Percentiles rank a stretch among this genome's conserved stretches.
phyloP scores from a whole-genome alignment of 2,888 invertebrate species.

The Calephelis perditalis region DNA sequence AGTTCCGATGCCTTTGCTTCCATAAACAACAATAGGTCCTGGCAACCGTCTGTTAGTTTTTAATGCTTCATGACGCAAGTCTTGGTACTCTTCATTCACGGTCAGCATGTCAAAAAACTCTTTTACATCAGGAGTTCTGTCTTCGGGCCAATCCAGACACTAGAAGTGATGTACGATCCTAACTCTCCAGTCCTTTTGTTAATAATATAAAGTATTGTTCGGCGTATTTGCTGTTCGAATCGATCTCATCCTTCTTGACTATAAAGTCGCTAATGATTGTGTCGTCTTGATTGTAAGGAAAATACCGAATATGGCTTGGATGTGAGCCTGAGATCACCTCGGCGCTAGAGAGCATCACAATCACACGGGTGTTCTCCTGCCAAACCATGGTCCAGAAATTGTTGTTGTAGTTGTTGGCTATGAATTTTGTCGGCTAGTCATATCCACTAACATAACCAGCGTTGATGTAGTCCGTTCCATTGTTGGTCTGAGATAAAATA shows the following conservation, averaged over 20 bases:
- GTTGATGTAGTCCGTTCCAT: conserved; percentile 18
- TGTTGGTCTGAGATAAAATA: conserved; percentile 16
- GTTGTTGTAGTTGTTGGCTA: conserved; percentile 13
- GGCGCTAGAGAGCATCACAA: conserved; percentile 15
- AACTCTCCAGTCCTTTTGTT: conserved; percentile 15
- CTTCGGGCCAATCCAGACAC: conserved; percentile 17
- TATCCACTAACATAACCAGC: conserved; percentile 15
- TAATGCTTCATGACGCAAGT: conserved; percentile 5
- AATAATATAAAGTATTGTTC: conserved; percentile 13
- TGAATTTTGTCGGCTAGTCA: conserved; percentile 13
- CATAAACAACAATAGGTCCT: conserved; percentile 15
- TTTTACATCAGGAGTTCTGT: conserved; percentile 17
- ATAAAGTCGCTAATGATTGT: conserved; percentile 11
- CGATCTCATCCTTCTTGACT: conserved; percentile 14
- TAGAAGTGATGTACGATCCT: conserved; percentile 14
- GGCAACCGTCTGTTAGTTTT: conserved; percentile 3
- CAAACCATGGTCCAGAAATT: conserved; percentile 19
- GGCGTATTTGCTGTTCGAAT: conserved; percentile 12
- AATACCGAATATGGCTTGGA: conserved; percentile 11
- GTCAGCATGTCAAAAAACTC: conserved; percentile 10
- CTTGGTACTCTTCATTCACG: conserved; percentile 12
- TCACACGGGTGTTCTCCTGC: conserved; percentile 19
- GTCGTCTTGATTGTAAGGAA: conserved; percentile 11
- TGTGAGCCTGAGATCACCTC: conserved; percentile 13
- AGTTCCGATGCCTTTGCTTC: conserved; percentile 1